Evolutionary conservation across 2,888 invertebrate species (phyloP), one percentile per base, ranked within the genome.

Genomic region (Pandemis corylana): DNA sequence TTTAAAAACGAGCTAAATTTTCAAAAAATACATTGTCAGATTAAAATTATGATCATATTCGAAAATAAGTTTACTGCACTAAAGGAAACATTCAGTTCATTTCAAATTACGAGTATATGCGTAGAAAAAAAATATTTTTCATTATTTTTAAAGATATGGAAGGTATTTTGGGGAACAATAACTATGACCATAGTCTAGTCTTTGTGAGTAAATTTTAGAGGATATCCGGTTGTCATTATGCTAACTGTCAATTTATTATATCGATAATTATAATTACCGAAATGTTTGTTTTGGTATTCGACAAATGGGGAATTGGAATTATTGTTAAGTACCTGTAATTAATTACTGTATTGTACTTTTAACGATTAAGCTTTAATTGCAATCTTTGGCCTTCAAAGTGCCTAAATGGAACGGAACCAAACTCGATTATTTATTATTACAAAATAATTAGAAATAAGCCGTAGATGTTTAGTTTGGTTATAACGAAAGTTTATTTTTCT

Each of bases 391-490:
- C 91, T 91, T 87, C 79, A 72, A 83, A 80, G 93, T 94, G 94
- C 94, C 93, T 93, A 93, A 90, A 85, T 79, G 89, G 84, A 93
- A 93, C 93, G 81, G 90, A 92, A 94, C 94, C 94, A 94, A 94
- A 94, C 93, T 90, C 79, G 84, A 89, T 87, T 90, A 77, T 77
- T 81, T 78, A 78, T 78, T 75, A 71, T 66, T 78, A 77, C 77
- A 71, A 9, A 64, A 63, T 64, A 74, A 62, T 64, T 74, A 74
- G 20, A 13, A 13, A 44, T 71, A 64, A 64, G 63, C 10, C 46
- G 20, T 53, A 56, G 49, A 65, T 59, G 28, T 36, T 71, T 68
- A 56, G 28, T 49, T 46, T 59, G 44, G 6, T 15, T 67, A 12
- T 20, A 42, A 68, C 15, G 13, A 28, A 53, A 2, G 28, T 36